These are phyloP conservation scores for Nephila pilipes DNA, from an alignment of 1,140 invertebrate species.

Conservation along the genomic window DNA sequence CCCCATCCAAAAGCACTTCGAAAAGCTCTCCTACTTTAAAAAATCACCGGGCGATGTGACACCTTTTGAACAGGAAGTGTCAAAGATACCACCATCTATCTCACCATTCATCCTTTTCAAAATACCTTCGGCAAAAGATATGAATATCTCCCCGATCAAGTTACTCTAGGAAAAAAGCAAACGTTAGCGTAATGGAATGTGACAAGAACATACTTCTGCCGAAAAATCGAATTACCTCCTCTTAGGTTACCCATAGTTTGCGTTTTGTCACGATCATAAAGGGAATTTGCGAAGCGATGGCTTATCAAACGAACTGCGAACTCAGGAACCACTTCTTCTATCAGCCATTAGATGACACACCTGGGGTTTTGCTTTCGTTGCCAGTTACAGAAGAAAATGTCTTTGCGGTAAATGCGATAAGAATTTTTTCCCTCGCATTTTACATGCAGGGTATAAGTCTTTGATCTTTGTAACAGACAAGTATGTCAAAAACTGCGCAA, in stretches of 20 bases:
- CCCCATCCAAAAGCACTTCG: not conserved
- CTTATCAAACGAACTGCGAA: not conserved
- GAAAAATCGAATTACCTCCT: slow-evolving; percentile 26
- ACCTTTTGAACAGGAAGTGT: not conserved
- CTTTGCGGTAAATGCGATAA: not conserved
- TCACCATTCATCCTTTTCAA: not conserved
- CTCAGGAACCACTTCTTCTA: not conserved
- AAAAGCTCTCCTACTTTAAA: not conserved
- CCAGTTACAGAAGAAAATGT: not conserved
- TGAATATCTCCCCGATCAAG: not conserved
- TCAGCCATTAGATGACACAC: not conserved
- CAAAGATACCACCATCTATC: not conserved
- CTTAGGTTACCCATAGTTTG: slow-evolving; percentile 39
- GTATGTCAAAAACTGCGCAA: not conserved
- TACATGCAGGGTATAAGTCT: not conserved
- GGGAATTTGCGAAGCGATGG: not conserved
- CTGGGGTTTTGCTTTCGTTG: not conserved
- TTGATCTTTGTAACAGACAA: not conserved
- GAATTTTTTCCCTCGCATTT: not conserved
- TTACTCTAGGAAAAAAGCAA: not conserved
- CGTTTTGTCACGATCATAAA: not conserved
- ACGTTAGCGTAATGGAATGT: slow-evolving; percentile 36
- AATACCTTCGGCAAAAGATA: not conserved
- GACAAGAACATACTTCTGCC: not conserved
- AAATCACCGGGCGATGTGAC: not conserved